Evolutionary conservation across 2,888 invertebrate species (phyloP), one percentile per base, ranked within the genome.

Genomic region (Crocallis elinguaria): DNA sequence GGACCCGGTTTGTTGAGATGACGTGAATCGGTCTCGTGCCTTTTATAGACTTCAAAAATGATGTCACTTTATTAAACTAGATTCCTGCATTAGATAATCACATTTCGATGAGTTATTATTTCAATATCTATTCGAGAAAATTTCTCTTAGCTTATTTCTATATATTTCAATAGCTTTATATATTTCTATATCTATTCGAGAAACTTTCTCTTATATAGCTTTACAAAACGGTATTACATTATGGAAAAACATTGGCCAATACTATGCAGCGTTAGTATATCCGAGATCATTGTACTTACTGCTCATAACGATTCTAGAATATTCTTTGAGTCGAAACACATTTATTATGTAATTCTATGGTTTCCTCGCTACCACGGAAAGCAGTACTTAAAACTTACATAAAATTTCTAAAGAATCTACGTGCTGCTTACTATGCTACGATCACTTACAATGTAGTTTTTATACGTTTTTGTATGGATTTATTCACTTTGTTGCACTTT

Each of bases 201-300:
- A n/a, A n/a, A n/a, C n/a, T n/a, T n/a, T n/a, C n/a, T n/a, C n/a
- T n/a, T n/a, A n/a, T n/a, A n/a, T n/a, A n/a, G n/a, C n/a, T n/a
- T n/a, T n/a, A n/a, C n/a, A n/a, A n/a, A n/a, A n/a, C n/a, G n/a
- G n/a, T n/a, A n/a, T n/a, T n/a, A n/a, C n/a, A n/a, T n/a, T n/a
- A n/a, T n/a, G n/a, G n/a, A n/a, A n/a, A n/a, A n/a, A n/a, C n/a
- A n/a, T n/a, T n/a, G 19, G 57, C 76, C 85, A 81, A 74, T 79
- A 44, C 62, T n/a, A 8, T 12, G 0, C 16, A 39, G 6, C 3
- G 23, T 11, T 9, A 75, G 45, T 77, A 73, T 73, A 78, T 71
- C 65, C 64, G 73, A 84, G 81, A 79, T 69, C 75, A 79, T 73
- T 64, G 79, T 58, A 72, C 79, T 74, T 64, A 66, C 55, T 60